phyloP scores from a whole-genome alignment of 2,113 vertebrate species.

The Rissa tridactyla region DNA sequence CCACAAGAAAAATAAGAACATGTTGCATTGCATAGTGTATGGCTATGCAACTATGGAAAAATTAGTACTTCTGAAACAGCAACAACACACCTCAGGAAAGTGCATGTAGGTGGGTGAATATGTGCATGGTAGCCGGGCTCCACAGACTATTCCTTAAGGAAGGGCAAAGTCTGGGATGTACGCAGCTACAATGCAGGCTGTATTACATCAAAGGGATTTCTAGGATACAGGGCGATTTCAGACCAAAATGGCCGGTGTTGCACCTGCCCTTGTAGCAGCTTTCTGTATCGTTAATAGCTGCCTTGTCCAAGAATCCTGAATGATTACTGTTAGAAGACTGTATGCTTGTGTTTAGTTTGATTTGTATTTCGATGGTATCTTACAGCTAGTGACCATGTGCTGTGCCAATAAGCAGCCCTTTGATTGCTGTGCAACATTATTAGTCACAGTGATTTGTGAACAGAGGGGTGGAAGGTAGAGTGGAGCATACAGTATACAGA shows the following conservation, averaged over 20 bases:
- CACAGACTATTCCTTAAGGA: neutral
- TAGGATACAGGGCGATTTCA: neutral
- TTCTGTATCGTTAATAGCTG: constrained; percentile 20
- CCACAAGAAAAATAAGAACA: neutral
- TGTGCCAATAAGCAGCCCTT: constrained; percentile 35
- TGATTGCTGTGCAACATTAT: constrained; percentile 6
- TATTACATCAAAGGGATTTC: neutral
- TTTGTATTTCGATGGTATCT: constrained; percentile 33
- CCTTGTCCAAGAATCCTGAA: neutral
- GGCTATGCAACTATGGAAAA: neutral
- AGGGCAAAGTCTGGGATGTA: neutral
- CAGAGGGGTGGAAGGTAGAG: neutral
- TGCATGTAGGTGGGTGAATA: rapidly evolving
- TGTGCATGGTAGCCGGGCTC: rapidly evolving
- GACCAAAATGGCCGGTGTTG: neutral
- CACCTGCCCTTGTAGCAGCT: neutral
- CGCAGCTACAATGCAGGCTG: neutral
- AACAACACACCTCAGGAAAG: rapidly evolving
- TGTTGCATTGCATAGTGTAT: neutral
- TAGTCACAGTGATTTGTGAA: constrained; percentile 22
- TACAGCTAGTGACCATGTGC: neutral
- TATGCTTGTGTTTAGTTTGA: constrained; percentile 26
- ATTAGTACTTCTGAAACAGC: neutral
- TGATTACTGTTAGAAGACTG: constrained; percentile 30
- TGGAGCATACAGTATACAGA: neutral